Evolutionary conservation across 2,113 vertebrate species (phyloP), one percentile per base, ranked within the genome.

Genomic region (Rafetus swinhoei): DNA sequence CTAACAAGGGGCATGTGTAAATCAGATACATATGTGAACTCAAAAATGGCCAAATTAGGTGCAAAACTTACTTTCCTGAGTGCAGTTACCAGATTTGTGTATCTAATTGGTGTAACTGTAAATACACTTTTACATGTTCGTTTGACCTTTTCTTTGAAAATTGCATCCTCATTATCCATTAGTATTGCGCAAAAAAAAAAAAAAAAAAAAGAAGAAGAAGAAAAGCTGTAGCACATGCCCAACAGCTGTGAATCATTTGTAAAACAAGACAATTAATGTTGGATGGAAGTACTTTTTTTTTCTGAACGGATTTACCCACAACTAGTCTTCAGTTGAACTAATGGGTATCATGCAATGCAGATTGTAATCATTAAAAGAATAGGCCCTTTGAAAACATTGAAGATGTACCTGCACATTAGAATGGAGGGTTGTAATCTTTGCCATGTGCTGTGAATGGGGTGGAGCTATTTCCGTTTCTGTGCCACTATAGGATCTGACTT

Each of bases 301-400:
- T 12, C 54, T 29, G 69, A 9, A 60, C 8, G 56, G 4, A 1
- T 21, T 87, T 9, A 4, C 35, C 7, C 4, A 59, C 53, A 6
- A 45, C 45, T 45, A 45, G 45, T 45, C 45, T 45, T 54, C 10
- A 54, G 53, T 54, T 14, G 45, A 54, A 54, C 6, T 3, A 2
- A 10, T 16, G 59, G n/a, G 16, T n/a, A 25, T 27, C 8, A 0
- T 0, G 1, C 53, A 53, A 0, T 1, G 5, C 18, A 3, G 27
- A 60, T 15, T 74, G 32, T 45, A 25, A 1, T 59, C n/a, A 18
- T 0, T 53, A 25, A 52, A 29, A 18, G 9, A 53, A 29, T 29
- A 79, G 50, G 18, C 16, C 32, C 53, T 81, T 72, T 72, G 11
- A 29, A 62, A 62, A 62, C 12, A 62, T 62, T 62, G 65, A 72